phyloP scores from a whole-genome alignment of 1,140 invertebrate species.

The Papilio polyxenes region DNA sequence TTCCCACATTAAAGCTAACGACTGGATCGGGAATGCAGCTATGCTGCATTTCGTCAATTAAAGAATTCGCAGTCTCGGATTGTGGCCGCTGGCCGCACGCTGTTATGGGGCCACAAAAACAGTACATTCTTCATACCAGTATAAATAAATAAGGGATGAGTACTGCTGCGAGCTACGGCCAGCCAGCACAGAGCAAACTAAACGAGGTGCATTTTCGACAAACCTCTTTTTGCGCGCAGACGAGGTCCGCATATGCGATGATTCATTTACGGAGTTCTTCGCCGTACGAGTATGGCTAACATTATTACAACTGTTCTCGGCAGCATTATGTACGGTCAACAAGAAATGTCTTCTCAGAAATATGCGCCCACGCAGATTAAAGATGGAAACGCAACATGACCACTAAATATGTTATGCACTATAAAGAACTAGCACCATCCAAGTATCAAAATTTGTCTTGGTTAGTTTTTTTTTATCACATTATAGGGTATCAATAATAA shows the following conservation, averaged over 20 bases:
- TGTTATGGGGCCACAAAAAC: conserved; percentile 71
- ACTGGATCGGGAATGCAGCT: conserved; percentile 61
- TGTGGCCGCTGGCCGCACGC: conserved; percentile 60
- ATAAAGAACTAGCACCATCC: conserved; percentile 63
- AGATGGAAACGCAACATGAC: conserved; percentile 75
- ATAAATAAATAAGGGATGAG: conserved; percentile 80
- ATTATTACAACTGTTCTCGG: conserved; percentile 78
- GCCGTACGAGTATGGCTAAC: conserved; percentile 76
- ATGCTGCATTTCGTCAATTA: conserved; percentile 74
- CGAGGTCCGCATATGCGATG: conserved; percentile 78
- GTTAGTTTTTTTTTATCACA: neutral
- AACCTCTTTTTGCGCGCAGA: conserved; percentile 76
- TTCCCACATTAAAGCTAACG: conserved; percentile 67
- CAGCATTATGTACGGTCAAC: conserved; percentile 72
- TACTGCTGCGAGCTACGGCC: conserved; percentile 55
- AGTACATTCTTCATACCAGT: conserved; percentile 73
- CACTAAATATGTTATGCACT: conserved; percentile 75
- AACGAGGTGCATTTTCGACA: conserved; percentile 77
- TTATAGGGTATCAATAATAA: neutral
- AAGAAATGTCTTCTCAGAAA: conserved; percentile 79
- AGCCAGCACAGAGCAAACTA: conserved; percentile 59
- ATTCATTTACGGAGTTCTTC: conserved; percentile 79
- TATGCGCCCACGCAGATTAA: conserved; percentile 78
- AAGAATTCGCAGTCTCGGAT: conserved; percentile 70
- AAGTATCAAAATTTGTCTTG: conserved; percentile 57